These are phyloP conservation scores for Margarornis squamiger DNA, from an alignment of 2,797 vertebrate genomes.

Conservation along the genomic window DNA sequence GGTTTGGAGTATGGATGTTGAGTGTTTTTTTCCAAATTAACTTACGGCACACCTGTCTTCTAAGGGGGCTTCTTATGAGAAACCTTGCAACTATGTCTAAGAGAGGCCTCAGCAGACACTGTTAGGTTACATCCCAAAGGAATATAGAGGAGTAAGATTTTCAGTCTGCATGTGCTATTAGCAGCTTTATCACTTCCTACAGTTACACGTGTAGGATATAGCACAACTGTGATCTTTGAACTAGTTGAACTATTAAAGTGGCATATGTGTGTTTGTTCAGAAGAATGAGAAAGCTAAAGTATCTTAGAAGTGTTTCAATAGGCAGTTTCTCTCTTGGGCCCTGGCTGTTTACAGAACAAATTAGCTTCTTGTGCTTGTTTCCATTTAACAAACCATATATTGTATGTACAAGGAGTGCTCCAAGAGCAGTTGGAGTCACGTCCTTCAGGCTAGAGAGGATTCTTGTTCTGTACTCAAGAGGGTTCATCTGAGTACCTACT, in stretches of 20 bases:
- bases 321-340: background rate
- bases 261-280: background rate
- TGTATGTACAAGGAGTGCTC: background rate
- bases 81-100: background rate
- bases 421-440: background rate
- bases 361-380: constrained; percentile 7
- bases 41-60: background rate
- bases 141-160: background rate
- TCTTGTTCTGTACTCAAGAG: background rate
- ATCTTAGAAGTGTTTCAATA: background rate
- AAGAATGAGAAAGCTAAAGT: background rate
- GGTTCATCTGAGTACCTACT: background rate
- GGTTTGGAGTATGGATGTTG: background rate
- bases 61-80: background rate
- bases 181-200: background rate
- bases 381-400: background rate
- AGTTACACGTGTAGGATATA: background rate
- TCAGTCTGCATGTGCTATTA: background rate
- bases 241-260: background rate
- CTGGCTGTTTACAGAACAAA: constrained; percentile 5
- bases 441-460: background rate
- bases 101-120: background rate
- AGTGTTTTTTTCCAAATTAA: background rate
- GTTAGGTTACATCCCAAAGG: background rate
- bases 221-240: background rate